Evolutionary conservation across 2,888 invertebrate species (phyloP).

Genomic region (Oxycera nigricornis): DNA sequence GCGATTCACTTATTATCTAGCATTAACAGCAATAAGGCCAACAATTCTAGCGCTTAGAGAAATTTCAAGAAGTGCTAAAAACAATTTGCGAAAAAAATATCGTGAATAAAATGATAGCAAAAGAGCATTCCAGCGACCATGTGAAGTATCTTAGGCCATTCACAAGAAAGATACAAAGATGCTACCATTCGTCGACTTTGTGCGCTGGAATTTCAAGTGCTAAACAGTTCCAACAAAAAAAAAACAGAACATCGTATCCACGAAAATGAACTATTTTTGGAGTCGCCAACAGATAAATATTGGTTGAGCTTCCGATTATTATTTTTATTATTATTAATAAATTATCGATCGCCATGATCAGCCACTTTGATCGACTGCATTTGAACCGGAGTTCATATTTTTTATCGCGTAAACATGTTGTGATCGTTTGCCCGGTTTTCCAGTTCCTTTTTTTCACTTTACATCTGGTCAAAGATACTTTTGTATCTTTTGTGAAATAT

Average conservation of each 20-base stretch:
- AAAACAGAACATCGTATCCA: neutral
- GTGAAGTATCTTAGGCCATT: no score
- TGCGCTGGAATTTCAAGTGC: neutral
- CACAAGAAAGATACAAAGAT: neutral
- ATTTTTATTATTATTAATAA: neutral
- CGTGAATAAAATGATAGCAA: neutral
- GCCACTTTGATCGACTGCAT: neutral
- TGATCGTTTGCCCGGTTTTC: no score
- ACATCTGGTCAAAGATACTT: no score
- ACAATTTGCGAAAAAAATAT: neutral
- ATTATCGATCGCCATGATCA: neutral
- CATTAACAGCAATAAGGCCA: neutral
- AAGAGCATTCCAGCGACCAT: no score
- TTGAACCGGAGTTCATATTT: neutral
- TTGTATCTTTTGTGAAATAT: no score
- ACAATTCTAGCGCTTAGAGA: neutral
- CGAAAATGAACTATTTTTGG: neutral
- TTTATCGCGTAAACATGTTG: conserved; percentile 2
- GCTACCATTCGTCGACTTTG: neutral
- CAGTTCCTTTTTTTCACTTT: no score
- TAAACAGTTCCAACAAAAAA: neutral
- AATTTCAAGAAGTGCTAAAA: neutral
- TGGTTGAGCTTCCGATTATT: neutral
- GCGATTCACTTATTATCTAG: neutral
- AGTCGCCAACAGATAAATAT: neutral